Evolutionary conservation across 2,888 invertebrate genomes (phyloP), one percentile per base, ranked within the genome.

Genomic region (Brachynemurus nebulosus): DNA sequence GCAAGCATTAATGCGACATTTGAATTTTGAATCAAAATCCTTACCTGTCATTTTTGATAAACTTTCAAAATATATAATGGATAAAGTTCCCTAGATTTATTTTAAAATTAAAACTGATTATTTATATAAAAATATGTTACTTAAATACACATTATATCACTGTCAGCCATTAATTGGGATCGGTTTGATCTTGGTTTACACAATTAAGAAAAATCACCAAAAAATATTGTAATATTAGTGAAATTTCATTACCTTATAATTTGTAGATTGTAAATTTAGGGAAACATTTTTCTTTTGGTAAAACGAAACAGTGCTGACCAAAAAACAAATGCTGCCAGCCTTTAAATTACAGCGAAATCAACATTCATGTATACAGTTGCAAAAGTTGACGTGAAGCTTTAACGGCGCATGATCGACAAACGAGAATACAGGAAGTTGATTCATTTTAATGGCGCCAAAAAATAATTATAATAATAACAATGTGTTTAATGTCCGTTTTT

Each of bases 281-380:
- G 64, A 63, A 60, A 63, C 62, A 62, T 62, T 62, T 60, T 57
- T 27, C 52, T 61, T 64, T 63, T 63, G 55, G 51, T 53, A 45
- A 48, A 55, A 59, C 38, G 44, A 63, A 63, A 58, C 64, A 65
- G 64, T 61, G 65, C 63, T 65, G 63, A 62, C 62, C 52, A 45
- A 45, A 47, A 47, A 62, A 63, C 64, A 64, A 65, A 64, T 64
- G 64, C 63, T 64, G 64, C 64, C 64, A 64, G 63, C 44, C 44
- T 44, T 44, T 38, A 33, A 44, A 44, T 36, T 19, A 18, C 11
- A 19, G 60, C 59, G 61, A 55, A 36, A 52, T 56, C 56, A 54
- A 42, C 45, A 52, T 54, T 52, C 53, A 52, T 50, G 48, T 46
- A n/a, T n/a, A n/a, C n/a, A n/a, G n/a, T n/a, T n/a, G n/a, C 53